Base-by-base conservation (phyloP, 2,888 invertebrate genomes). In the Lymantria monacha region DNA sequence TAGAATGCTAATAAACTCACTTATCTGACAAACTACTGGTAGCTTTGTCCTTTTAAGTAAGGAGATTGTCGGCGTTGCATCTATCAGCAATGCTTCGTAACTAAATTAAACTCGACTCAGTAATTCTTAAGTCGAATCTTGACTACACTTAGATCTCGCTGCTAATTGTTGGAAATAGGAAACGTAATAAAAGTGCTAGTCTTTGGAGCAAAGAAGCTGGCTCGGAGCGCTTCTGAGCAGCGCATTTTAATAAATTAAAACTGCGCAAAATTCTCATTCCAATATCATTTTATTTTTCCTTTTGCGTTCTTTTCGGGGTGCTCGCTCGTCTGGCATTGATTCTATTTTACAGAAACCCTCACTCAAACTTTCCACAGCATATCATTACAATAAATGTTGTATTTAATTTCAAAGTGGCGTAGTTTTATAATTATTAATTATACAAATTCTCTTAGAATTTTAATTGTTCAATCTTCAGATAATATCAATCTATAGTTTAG, bases 161-260 rank as follows among this genome's bases (percentile, higher is more conserved):
- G 81, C 87, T 90, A 90, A 90, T 90, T 90, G 89, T 86, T 81
- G 79, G 72, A 85, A 85, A 83, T 84, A 77, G 82, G 81, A 80
- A 87, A 86, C 79, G 85, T 82, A 88, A 87, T 88, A 87, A 89
- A 87, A 86, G 80, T 81, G 79, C 82, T 81, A 80, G 83, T 83
- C 89, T 89, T 88, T 87, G 87, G 87, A 81, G 83, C 83, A 81
- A 81, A 82, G 85, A 80, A 76, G 79, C 77, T 75, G 61, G 81
- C 80, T 76, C 70, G 70, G 77, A 70, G 81, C 81, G 77, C 72
- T 76, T 76, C 74, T 64, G 52, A 78, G 75, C 73, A 81, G 81
- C 79, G 77, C 85, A 87, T 90, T 89, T 90, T 88, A 89, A 90
- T 89, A 89, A 89, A 90, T 90, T 88, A 89, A 87, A 90, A 88